Evolutionary conservation across 2,888 invertebrate species (phyloP), one percentile per base, ranked within the genome.

Genomic region (Chloromyia formosa): DNA sequence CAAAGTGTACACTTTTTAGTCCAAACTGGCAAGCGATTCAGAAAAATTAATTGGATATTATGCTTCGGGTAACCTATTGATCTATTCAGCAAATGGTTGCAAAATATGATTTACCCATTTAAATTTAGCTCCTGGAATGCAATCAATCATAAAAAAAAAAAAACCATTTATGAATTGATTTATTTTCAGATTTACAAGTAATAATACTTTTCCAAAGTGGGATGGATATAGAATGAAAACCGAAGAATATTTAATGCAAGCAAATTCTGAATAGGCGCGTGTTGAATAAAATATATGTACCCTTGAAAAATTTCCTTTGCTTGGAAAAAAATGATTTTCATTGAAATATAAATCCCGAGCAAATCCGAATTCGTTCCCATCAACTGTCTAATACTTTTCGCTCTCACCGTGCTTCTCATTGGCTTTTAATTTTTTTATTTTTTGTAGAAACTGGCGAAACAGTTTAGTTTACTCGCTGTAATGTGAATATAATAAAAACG

Each of bases 301-400:
- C 61, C 61, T 61, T 61, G 61, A 61, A 61, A 23, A 61, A 22
- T 61, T 56, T 16, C 5, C 10, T 18, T 20, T 18, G 20, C 16
- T 20, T 56, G 18, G 20, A 18, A 56, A 49, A 49, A 18, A 5
- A 2, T 10, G 20, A 56, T 16, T n/a, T 56, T n/a, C 18, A 56
- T n/a, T 56, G 22, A 56, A 56, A 56, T 56, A 20, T 4, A 56
- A 56, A 56, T 56, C 56, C 27, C 14, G 16, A 49, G 49, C 2
- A 49, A 49, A 49, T 49, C 7, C 3, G 10, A 53, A 53, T 16
- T 9, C 18, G 20, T 61, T 61, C 61, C 61, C 61, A 61, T 27
- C 12, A 61, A 18, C 12, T 27, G 12, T 27, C 5, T 14, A 27
- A 61, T 27, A 27, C 12, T 61, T 23, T 61, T 14, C 35, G 61